Evolutionary conservation across 2,113 vertebrate genomes (phyloP).

Genomic region (Syrmaticus mikado): DNA sequence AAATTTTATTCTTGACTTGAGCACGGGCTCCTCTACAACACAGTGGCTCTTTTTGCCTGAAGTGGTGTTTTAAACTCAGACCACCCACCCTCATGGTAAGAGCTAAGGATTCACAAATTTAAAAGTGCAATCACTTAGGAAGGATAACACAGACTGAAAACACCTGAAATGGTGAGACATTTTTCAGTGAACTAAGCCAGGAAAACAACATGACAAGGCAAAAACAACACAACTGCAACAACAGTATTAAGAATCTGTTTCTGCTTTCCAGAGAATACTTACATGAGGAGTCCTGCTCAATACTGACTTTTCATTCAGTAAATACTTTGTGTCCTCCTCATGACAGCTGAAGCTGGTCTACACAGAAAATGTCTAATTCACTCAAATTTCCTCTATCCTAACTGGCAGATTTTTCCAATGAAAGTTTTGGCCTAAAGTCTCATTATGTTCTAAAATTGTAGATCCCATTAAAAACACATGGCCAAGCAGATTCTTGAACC

Average conservation of each 20-base stretch:
- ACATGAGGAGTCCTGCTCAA: background rate
- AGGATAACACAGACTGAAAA: background rate
- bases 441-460: background rate
- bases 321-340: background rate
- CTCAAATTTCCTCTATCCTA: background rate
- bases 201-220: background rate
- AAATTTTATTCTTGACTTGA: background rate
- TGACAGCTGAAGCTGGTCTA: background rate
- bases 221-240: background rate
- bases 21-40: background rate
- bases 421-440: background rate
- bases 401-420: background rate
- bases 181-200: background rate
- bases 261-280: slow-evolving; percentile 19
- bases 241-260: background rate
- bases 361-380: background rate
- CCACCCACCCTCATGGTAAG: slow-evolving; percentile 8
- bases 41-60: background rate
- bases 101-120: slow-evolving; percentile 11
- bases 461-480: background rate
- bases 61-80: background rate
- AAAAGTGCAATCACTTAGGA: background rate
- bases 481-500: background rate
- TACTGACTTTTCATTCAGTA: background rate
- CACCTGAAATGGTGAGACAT: background rate